phyloP scores from a whole-genome alignment of 2,888 invertebrate genomes.

The Gortyna flavago region DNA sequence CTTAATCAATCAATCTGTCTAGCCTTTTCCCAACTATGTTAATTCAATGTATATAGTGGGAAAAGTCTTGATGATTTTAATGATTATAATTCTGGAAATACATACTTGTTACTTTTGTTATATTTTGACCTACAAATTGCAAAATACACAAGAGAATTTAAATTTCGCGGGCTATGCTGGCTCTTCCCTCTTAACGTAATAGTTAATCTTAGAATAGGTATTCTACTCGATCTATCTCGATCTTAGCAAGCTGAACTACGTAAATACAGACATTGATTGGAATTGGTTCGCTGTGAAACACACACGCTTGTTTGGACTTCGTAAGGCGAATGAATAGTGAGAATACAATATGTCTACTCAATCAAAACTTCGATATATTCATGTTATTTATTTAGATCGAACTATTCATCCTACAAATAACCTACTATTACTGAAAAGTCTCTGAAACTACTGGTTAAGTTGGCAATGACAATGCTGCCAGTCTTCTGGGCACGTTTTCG shows the following conservation, averaged over 20 bases:
- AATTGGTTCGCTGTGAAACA: constrained; percentile 1
- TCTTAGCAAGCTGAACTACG: constrained; percentile 9
- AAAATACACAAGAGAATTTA: too few relatives aligned
- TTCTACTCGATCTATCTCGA: background rate
- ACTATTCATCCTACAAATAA: background rate
- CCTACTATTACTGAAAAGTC: background rate
- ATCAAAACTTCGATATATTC: background rate
- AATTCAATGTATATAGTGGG: too few relatives aligned
- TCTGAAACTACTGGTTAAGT: background rate
- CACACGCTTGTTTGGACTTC: constrained; percentile 18
- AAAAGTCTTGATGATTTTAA: too few relatives aligned
- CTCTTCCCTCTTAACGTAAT: too few relatives aligned
- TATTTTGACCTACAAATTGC: too few relatives aligned
- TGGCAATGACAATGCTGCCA: too few relatives aligned
- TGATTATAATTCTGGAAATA: too few relatives aligned
- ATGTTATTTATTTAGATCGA: background rate
- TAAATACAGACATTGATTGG: constrained; percentile 35
- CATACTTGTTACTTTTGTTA: too few relatives aligned
- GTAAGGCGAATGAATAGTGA: background rate
- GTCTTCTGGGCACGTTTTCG: too few relatives aligned
- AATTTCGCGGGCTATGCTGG: too few relatives aligned
- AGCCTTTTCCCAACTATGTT: too few relatives aligned
- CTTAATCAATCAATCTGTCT: too few relatives aligned
- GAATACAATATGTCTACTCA: background rate
- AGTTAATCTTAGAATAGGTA: background rate